These are phyloP conservation scores for Drosophila buzzatii DNA, from an alignment of 2,888 invertebrate species.

Conservation along the genomic window DNA sequence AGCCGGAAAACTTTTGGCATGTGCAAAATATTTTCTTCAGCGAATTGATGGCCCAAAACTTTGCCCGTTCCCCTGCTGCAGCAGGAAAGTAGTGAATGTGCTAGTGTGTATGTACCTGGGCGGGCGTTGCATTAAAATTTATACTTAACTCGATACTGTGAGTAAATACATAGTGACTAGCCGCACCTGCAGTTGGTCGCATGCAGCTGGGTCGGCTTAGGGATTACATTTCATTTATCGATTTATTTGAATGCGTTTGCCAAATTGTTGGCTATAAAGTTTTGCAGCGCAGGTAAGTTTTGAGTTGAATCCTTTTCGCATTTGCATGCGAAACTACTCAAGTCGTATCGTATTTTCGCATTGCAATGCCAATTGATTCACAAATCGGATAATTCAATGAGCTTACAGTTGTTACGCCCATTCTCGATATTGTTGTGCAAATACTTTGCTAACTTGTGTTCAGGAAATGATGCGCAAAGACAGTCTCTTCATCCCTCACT, in stretches of 20 bases:
- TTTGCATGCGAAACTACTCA: constrained; percentile 57
- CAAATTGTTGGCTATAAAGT: constrained; percentile 60
- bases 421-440: constrained; percentile 9
- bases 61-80: constrained; percentile 12
- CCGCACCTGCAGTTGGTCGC: constrained; percentile 19
- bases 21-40: constrained; percentile 46
- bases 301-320: constrained; percentile 63
- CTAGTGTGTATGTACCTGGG: background rate
- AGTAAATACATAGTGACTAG: constrained; percentile 35
- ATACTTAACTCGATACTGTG: constrained; percentile 45
- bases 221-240: constrained; percentile 77
- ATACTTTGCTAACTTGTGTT: constrained; percentile 33
- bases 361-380: constrained; percentile 68
- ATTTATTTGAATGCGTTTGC: constrained; percentile 60
- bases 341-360: constrained; percentile 56
- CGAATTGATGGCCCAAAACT: constrained; percentile 61
- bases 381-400: constrained; percentile 75
- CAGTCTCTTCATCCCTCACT: background rate
- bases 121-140: constrained; percentile 52
- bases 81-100: background rate
- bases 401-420: constrained; percentile 39
- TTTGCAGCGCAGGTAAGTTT: constrained; percentile 50
- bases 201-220: constrained; percentile 24
- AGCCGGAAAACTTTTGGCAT: constrained; percentile 58
- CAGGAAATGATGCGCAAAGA: constrained; percentile 47